A percentile compares a stretch with the other conserved stretches of the same genome.
Conservation (phyloP, 2,888 invertebrate genomes). For the Drosophila siamana region DNA sequence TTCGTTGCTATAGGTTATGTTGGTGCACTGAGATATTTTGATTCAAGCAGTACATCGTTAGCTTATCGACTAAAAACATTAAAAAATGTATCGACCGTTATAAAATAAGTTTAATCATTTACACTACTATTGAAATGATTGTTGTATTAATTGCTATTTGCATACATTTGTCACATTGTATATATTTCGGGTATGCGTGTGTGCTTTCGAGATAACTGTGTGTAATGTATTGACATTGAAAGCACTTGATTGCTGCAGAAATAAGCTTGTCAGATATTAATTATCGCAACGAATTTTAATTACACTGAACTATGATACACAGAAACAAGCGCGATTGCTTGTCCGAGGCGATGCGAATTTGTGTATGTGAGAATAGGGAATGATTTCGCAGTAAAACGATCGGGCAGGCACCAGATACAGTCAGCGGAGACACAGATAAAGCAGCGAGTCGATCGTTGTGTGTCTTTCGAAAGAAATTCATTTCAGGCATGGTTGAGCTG, state of each 20-base stretch:
- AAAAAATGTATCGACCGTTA: slow-evolving; percentile 14
- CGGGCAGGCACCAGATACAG: slow-evolving; percentile 26
- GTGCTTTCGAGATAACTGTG: slow-evolving; percentile 13
- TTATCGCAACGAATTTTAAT: slow-evolving; percentile 77
- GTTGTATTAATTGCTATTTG: slow-evolving; percentile 13
- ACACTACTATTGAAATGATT: slow-evolving; percentile 5
- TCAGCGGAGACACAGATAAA: slow-evolving; percentile 45
- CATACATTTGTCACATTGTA: neutral
- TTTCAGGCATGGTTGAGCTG: slow-evolving; percentile 71
- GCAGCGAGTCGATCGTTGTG: slow-evolving; percentile 24
- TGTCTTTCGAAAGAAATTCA: slow-evolving; percentile 61
- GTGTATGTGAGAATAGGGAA: slow-evolving; percentile 8
- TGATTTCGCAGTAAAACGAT: slow-evolving; percentile 53
- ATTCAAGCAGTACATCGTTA: neutral
- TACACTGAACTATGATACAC: slow-evolving; percentile 52
- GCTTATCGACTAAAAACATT: neutral
- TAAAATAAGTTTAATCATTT: neutral
- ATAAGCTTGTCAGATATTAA: slow-evolving; percentile 75
- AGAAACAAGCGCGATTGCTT: slow-evolving; percentile 44
- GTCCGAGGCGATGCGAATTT: slow-evolving; percentile 14
- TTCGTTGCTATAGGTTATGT: no score
- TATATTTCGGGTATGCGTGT: neutral
- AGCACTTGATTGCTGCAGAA: slow-evolving; percentile 65
- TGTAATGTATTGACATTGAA: slow-evolving; percentile 62
- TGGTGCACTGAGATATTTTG: no score